phyloP scores from a whole-genome alignment of 2,113 vertebrate genomes.

The Nothoprocta pentlandii region DNA sequence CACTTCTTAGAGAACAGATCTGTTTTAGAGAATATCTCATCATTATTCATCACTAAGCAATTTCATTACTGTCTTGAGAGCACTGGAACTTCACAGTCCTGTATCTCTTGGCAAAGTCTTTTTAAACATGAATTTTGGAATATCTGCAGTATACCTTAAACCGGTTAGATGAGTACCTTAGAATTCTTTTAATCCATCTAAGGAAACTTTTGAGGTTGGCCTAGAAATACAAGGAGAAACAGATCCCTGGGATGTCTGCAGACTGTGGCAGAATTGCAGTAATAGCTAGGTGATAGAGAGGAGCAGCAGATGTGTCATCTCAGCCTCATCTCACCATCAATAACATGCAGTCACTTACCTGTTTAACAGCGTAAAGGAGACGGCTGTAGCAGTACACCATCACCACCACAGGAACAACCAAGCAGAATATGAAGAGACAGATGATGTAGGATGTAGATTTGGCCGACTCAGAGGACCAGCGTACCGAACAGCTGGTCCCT shows the following conservation, averaged over 20 bases:
- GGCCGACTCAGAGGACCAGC: constrained; percentile 81
- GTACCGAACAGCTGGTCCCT: constrained; percentile 88
- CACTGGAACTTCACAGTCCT: neutral
- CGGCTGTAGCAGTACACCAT: constrained; percentile 89
- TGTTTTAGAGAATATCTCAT: neutral
- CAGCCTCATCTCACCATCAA: fast-evolving
- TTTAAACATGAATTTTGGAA: neutral
- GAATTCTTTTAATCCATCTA: neutral
- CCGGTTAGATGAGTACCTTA: neutral
- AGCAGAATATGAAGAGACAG: constrained; percentile 90
- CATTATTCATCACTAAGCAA: neutral
- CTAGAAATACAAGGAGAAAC: neutral
- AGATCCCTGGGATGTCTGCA: neutral
- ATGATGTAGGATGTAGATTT: constrained; percentile 87
- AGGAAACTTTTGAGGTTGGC: neutral
- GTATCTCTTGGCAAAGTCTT: neutral
- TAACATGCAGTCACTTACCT: constrained; percentile 73
- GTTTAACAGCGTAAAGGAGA: constrained; percentile 86
- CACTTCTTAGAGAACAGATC: neutral
- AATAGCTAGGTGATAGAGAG: neutral
- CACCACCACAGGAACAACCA: constrained; percentile 83
- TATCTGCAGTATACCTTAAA: neutral
- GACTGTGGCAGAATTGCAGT: neutral
- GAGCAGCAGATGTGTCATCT: neutral
- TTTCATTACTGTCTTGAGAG: neutral